A percentile compares a stretch with the other conserved stretches of the same genome.
phyloP scores from a whole-genome alignment of 1,140 invertebrate species.

The Trinorchestia longiramus region DNA sequence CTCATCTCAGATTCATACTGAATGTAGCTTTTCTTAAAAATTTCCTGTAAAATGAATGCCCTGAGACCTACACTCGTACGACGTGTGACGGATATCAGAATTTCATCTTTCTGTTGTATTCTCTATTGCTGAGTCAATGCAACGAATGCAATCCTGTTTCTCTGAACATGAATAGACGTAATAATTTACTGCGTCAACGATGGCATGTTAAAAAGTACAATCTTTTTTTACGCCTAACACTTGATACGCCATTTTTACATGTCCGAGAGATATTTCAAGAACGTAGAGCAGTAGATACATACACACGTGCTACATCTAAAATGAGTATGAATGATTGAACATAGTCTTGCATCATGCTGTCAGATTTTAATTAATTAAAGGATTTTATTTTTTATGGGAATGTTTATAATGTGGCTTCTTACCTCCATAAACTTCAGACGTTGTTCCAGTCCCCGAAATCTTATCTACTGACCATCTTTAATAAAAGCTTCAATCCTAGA shows the following conservation, averaged over 20 bases:
- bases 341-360: background rate
- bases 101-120: background rate
- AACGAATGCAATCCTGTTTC: background rate
- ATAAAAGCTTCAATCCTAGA: no score
- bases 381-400: no score
- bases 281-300: background rate
- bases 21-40: background rate
- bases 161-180: background rate
- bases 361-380: no score
- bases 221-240: background rate
- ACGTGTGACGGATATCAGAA: background rate
- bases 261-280: background rate
- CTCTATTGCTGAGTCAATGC: background rate
- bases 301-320: background rate
- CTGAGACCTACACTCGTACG: background rate
- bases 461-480: no score
- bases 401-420: no score
- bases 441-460: no score
- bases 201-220: background rate
- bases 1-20: background rate
- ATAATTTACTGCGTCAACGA: background rate
- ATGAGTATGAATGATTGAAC: background rate
- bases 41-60: background rate
- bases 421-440: background rate
- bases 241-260: background rate